These are phyloP conservation scores for Fragum sueziense DNA, from an alignment of 2,888 invertebrate species.

Conservation along the genomic window DNA sequence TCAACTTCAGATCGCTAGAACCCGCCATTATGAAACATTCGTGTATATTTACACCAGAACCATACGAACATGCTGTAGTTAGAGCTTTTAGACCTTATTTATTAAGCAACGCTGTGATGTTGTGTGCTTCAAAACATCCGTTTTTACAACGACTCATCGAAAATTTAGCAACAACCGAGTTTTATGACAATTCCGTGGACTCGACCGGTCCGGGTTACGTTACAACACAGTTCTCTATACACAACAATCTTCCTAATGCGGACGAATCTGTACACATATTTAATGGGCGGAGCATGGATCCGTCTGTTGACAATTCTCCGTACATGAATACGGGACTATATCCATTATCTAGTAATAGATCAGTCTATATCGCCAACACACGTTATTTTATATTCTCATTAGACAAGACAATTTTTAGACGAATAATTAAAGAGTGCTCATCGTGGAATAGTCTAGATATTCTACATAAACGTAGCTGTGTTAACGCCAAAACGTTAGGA, in stretches of 20 bases:
- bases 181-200: conserved; percentile 8
- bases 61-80: conserved; percentile 69
- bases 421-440: not conserved
- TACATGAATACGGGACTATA: conserved; percentile 26
- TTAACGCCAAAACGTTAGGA: not conserved
- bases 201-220: conserved; percentile 28
- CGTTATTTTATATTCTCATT: conserved; percentile 27
- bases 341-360: not conserved
- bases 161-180: conserved; percentile 19
- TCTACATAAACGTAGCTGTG: conserved; percentile 13
- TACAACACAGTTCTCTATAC: conserved; percentile 18
- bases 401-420: not conserved
- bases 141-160: conserved; percentile 62
- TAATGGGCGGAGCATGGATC: not conserved
- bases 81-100: conserved; percentile 67
- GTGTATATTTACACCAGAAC: conserved; percentile 73
- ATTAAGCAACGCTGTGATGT: conserved; percentile 73
- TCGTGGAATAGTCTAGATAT: not conserved
- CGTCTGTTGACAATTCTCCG: conserved; percentile 11
- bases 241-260: conserved; percentile 5
- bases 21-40: conserved; percentile 63
- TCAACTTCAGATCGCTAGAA: conserved; percentile 70
- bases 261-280: not conserved
- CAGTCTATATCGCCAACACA: conserved; percentile 33
- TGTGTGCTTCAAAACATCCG: conserved; percentile 69